phyloP scores from a whole-genome alignment of 1,140 invertebrate species.

The Helicoverpa armigera region DNA sequence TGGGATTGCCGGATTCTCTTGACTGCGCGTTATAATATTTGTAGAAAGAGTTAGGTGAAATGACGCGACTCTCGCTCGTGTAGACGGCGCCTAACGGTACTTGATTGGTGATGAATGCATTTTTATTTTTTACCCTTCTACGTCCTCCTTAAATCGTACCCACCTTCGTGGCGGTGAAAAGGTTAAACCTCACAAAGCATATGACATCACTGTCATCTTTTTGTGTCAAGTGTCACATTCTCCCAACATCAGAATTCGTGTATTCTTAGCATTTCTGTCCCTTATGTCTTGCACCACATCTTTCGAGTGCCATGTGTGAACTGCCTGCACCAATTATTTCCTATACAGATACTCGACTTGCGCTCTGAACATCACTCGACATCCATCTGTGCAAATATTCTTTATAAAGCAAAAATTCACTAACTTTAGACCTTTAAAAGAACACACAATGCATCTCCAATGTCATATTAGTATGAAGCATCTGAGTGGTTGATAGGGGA shows the following conservation, averaged over 20 bases:
- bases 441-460: too few relatives aligned
- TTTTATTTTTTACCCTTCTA: background rate
- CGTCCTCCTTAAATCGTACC: background rate
- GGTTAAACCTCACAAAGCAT: conserved; percentile 1
- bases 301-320: background rate
- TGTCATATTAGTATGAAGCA: too few relatives aligned
- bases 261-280: conserved; percentile 8
- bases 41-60: too few relatives aligned
- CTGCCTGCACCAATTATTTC: conserved; percentile 3
- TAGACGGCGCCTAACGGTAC: too few relatives aligned
- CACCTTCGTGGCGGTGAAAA: conserved; percentile 12
- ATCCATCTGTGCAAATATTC: too few relatives aligned
- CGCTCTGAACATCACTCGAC: too few relatives aligned
- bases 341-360: conserved; percentile 12
- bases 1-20: too few relatives aligned
- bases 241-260: conserved; percentile 46
- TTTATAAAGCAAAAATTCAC: too few relatives aligned
- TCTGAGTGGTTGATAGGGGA: too few relatives aligned
- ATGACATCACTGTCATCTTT: conserved; percentile 2
- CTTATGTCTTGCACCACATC: background rate
- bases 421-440: too few relatives aligned
- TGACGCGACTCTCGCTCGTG: too few relatives aligned
- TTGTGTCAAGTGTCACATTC: conserved; percentile 13
- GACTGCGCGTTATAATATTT: too few relatives aligned
- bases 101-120: background rate